Percentiles rank a stretch among this genome's conserved stretches.
These are phyloP conservation scores for Oreochromis tanganicae DNA, from an alignment of 2,113 vertebrate species.

Conservation along the genomic window DNA sequence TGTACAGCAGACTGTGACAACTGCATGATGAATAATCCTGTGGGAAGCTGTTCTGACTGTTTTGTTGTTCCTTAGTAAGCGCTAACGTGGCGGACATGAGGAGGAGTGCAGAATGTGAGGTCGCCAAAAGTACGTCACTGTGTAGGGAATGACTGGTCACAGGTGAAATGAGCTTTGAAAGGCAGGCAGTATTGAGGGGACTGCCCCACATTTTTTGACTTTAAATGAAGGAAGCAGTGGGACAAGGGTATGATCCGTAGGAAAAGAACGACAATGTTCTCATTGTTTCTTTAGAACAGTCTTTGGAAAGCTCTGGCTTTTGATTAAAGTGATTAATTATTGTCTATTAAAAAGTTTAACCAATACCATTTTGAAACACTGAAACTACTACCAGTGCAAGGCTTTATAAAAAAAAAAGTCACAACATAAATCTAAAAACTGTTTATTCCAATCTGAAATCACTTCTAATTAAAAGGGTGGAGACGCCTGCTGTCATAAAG, in stretches of 20 bases:
- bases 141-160: constrained; percentile 41
- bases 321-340: background rate
- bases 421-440: background rate
- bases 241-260: background rate
- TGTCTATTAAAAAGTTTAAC: background rate
- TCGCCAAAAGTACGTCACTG: constrained; percentile 12
- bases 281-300: background rate
- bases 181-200: background rate
- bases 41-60: constrained; percentile 34
- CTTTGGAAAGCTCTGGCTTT: background rate
- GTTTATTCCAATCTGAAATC: background rate
- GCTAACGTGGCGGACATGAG: background rate
- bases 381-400: background rate
- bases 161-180: constrained; percentile 57
- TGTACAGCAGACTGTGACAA: constrained; percentile 11
- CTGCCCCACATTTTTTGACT: background rate
- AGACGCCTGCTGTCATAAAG: background rate
- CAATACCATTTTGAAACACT: background rate
- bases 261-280: constrained; percentile 1
- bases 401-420: background rate
- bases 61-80: constrained; percentile 39
- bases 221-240: background rate
- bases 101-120: constrained; percentile 31
- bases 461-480: constrained; percentile 24
- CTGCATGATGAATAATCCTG: constrained; percentile 27